Base-by-base conservation (phyloP, 2,888 invertebrate species). In the Rhagophthalmus giganteus region DNA sequence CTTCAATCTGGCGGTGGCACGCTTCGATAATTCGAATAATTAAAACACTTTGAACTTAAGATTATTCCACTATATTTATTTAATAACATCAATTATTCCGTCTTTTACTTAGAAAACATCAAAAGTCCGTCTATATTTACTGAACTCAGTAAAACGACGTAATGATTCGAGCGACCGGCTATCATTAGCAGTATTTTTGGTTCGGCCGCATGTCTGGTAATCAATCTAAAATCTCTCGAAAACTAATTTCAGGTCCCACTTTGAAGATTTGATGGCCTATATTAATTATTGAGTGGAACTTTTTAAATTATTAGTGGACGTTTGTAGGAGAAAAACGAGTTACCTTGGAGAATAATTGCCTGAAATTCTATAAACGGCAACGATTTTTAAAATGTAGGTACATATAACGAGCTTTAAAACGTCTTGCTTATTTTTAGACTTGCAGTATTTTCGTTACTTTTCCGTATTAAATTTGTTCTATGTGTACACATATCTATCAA, bases 211-310 rank as follows among this genome's bases (percentile, higher is more conserved):
- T 33, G 27, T 39, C 41, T 33, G 45, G 52, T 31, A 46, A 52
- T 52, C 52, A 52, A 52, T 52, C 52, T 52, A 46, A 46, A 42
- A 49, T 48, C 45, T 45, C 44, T 44, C 16, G 31, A n/a, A 52
- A 52, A 52, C 46, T 52, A 52, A 52, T 52, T 52, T 52, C 46
- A 35, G 52, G 52, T 46, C 46, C 45, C 45, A 52, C 52, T 52
- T 52, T 40, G 41, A 45, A 52, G 46, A 52, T 46, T 40, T 46
- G 52, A 52, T 46, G 52, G 52, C 52, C 52, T 46, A 52, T 52
- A 52, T 52, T 52, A 52, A 52, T 52, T 52, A 52, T 51, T 45
- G 51, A 51, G 51, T 44, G 44, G 42, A 51, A 51, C 10, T 34
- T 51, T 50, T 44, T 44, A 45, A 38, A 20, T 20, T 20, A 20